phyloP scores from a whole-genome alignment of 2,888 invertebrate genomes.

The Drosophila diplacantha region DNA sequence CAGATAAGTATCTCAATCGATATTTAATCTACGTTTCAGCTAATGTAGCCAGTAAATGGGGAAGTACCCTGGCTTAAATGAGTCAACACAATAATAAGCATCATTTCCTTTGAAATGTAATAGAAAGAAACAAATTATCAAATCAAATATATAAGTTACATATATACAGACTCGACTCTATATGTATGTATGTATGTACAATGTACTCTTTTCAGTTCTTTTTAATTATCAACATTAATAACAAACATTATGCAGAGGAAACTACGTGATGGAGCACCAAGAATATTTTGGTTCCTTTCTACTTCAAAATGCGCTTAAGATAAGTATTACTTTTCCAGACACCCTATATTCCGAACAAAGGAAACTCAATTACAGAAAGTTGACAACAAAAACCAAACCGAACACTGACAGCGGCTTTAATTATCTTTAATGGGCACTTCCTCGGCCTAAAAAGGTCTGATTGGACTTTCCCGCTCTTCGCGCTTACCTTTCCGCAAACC shows the following conservation, averaged over 20 bases:
- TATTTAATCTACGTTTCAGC: neutral
- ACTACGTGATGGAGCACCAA: neutral
- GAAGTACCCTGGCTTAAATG: slow-evolving; percentile 2
- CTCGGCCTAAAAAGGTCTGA: slow-evolving; percentile 18
- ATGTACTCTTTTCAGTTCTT: neutral
- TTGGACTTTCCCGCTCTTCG: slow-evolving; percentile 35
- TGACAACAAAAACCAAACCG: slow-evolving; percentile 17
- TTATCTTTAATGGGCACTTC: slow-evolving; percentile 39
- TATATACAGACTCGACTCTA: neutral
- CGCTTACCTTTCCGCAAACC: slow-evolving; percentile 57
- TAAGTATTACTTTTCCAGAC: neutral
- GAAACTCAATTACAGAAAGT: slow-evolving; percentile 21
- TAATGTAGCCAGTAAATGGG: neutral
- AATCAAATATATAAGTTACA: neutral
- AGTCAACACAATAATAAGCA: slow-evolving; percentile 12
- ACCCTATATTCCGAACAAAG: slow-evolving; percentile 27
- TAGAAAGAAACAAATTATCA: neutral
- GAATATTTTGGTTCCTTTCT: no score
- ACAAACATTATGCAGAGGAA: neutral
- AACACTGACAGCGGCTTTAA: slow-evolving; percentile 31
- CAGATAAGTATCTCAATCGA: neutral
- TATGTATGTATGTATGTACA: no score
- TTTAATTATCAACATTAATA: neutral
- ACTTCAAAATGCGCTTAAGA: neutral
- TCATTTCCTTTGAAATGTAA: neutral